Conservation (phyloP, 2,888 invertebrate species). For the Ophraella communa region DNA sequence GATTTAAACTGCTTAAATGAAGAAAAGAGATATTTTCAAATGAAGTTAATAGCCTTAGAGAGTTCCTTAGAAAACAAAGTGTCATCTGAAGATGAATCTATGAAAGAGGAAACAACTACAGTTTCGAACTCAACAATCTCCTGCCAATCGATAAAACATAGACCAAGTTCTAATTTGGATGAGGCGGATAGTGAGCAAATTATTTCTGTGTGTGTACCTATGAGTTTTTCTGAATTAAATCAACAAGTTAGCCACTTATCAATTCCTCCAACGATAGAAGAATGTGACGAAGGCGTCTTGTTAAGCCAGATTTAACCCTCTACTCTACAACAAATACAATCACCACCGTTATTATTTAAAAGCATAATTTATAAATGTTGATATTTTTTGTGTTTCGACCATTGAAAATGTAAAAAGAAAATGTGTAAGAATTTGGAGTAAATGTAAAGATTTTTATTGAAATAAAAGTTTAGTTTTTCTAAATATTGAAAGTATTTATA, state of each 20-base stretch:
- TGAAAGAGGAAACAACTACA: slow-evolving; percentile 45
- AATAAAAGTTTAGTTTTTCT: too few relatives aligned
- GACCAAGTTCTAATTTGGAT: background rate
- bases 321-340: too few relatives aligned
- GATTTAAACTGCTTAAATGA: slow-evolving; percentile 65
- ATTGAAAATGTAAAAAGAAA: background rate
- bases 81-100: slow-evolving; percentile 49
- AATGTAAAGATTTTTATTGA: background rate
- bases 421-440: background rate
- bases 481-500: too few relatives aligned
- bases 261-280: slow-evolving; percentile 23
- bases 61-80: slow-evolving; percentile 44
- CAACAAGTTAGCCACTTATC: background rate
- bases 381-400: background rate
- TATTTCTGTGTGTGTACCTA: background rate
- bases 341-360: too few relatives aligned
- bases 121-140: slow-evolving; percentile 8
- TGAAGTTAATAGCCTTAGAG: slow-evolving; percentile 58
- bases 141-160: background rate
- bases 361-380: too few relatives aligned
- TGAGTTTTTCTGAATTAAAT: background rate
- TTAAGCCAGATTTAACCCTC: too few relatives aligned
- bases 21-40: slow-evolving; percentile 66
- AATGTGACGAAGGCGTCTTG: slow-evolving; percentile 18
- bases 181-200: background rate